Conservation (phyloP, 2,113 vertebrate species). For the Ginglymostoma cirratum region DNA sequence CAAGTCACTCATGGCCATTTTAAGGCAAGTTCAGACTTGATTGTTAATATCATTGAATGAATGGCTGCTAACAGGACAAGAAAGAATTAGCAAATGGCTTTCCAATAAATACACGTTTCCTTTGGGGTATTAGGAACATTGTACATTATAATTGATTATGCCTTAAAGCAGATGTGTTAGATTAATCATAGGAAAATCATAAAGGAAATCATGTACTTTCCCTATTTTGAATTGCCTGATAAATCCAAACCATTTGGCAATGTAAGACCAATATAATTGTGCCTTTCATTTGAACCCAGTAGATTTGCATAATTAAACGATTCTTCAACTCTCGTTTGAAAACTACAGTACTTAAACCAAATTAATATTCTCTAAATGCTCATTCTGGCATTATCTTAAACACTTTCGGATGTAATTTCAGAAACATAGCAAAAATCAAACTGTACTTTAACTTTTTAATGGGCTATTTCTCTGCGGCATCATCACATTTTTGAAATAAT, state of each 20-base stretch:
- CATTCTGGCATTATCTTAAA: background rate
- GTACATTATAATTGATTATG: background rate
- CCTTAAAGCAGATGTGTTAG: background rate
- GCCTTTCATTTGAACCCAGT: background rate
- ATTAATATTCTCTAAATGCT: conserved; percentile 19
- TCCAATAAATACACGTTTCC: background rate
- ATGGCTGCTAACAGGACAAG: background rate
- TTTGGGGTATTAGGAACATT: background rate
- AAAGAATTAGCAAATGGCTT: background rate
- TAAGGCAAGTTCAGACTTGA: background rate
- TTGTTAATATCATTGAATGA: background rate
- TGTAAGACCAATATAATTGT: background rate
- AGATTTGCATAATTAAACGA: conserved; percentile 2
- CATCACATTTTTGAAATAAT: conserved; percentile 2
- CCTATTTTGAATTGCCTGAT: background rate
- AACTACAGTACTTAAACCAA: background rate
- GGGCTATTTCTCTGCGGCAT: background rate
- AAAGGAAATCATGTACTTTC: background rate
- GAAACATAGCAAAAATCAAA: background rate
- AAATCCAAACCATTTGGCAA: background rate
- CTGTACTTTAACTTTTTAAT: conserved; percentile 24
- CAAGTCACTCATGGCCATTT: background rate
- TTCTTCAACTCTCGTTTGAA: background rate
- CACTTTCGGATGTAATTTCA: background rate
- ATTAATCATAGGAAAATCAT: background rate